Percentiles rank a stretch among this genome's conserved stretches.
Conservation (phyloP, 2,113 vertebrate genomes). For the Myiozetetes cayanensis region DNA sequence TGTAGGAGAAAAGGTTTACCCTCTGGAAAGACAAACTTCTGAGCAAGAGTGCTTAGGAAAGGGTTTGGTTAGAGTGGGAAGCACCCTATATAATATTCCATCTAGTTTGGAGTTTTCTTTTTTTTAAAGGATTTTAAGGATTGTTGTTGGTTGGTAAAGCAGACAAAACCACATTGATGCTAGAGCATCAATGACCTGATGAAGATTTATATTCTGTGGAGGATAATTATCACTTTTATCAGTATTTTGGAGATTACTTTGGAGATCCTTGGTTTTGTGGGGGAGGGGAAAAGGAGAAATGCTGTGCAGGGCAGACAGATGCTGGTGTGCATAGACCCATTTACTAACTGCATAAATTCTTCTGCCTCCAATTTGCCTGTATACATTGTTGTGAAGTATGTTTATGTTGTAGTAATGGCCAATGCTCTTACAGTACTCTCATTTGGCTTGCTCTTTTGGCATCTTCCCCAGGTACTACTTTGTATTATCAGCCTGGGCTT, state of each 20-base stretch:
- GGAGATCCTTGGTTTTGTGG: not conserved
- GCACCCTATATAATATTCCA: not conserved
- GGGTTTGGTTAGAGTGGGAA: not conserved
- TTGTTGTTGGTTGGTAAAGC: not conserved
- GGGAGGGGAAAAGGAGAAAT: not conserved
- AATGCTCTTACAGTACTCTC: not conserved
- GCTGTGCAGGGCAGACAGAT: not conserved
- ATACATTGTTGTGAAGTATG: accelerated
- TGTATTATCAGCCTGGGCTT: constrained; percentile 93
- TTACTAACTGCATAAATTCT: not conserved
- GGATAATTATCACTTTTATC: not conserved
- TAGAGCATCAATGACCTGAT: not conserved
- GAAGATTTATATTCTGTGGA: not conserved
- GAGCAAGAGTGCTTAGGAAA: not conserved
- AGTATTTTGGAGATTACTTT: not conserved
- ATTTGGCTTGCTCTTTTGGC: not conserved
- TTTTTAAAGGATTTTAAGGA: not conserved
- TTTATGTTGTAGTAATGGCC: not conserved
- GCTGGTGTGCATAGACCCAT: accelerated
- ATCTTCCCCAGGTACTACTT: constrained; percentile 81
- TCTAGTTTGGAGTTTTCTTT: not conserved
- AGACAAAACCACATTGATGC: not conserved
- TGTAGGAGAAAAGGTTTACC: not conserved
- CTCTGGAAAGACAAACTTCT: not conserved
- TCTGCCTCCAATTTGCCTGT: accelerated